Conservation (phyloP, 2,888 invertebrate species). For the Netelia inedita region DNA sequence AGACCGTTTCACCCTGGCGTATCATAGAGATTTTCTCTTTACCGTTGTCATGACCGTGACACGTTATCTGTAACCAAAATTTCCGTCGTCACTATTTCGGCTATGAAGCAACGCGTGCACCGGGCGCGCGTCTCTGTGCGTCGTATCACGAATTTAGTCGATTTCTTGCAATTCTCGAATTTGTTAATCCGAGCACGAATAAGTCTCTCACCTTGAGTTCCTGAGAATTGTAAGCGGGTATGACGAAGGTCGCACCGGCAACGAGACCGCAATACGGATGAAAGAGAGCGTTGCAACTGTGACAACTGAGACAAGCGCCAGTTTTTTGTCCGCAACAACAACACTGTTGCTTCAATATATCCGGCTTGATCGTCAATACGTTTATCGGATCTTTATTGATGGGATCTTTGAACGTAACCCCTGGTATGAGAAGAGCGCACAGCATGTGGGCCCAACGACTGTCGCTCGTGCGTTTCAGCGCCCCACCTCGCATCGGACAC, state of each 20-base stretch:
- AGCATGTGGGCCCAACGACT: slow-evolving; percentile 89
- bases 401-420: slow-evolving; percentile 87
- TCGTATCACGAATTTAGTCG: not conserved
- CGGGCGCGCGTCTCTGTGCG: too few species aligned
- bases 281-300: slow-evolving; percentile 85
- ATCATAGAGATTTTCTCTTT: slow-evolving; percentile 80
- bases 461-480: slow-evolving; percentile 88
- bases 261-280: slow-evolving; percentile 88
- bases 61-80: slow-evolving; percentile 77
- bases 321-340: slow-evolving; percentile 80
- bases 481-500: slow-evolving; percentile 88
- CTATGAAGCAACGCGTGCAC: not conserved
- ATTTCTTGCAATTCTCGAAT: not conserved
- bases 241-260: slow-evolving; percentile 85
- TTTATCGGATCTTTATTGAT: slow-evolving; percentile 83
- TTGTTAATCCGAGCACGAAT: not conserved
- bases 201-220: slow-evolving; percentile 77
- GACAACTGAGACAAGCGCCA: slow-evolving; percentile 86
- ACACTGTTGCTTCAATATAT: slow-evolving; percentile 79
- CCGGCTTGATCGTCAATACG: slow-evolving; percentile 78
- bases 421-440: slow-evolving; percentile 89
- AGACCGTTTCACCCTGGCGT: slow-evolving; percentile 85
- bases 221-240: slow-evolving; percentile 79
- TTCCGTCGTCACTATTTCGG: not conserved
- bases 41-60: slow-evolving; percentile 79